Evolutionary conservation across 2,113 vertebrate genomes (phyloP).

Genomic region (Cheirogaleus medius): DNA sequence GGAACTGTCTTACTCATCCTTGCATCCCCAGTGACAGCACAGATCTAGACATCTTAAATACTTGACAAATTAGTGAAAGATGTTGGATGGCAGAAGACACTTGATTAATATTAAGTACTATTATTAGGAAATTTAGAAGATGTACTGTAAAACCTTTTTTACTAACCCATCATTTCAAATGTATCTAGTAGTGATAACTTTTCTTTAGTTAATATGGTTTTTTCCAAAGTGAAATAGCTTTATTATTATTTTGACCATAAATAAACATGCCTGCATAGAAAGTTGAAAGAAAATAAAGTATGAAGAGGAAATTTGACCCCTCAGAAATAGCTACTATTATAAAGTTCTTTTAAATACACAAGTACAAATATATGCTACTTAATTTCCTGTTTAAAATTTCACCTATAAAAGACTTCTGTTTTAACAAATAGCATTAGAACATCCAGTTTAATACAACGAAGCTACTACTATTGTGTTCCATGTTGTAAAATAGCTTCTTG

Average conservation of each 20-base stretch:
- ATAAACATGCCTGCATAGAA: not conserved
- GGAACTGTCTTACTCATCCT: not conserved
- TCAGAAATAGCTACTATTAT: conserved; percentile 27
- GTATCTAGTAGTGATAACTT: not conserved
- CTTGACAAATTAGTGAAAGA: not conserved
- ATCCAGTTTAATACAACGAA: conserved; percentile 23
- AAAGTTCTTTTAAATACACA: conserved; percentile 36
- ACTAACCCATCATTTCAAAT: not conserved
- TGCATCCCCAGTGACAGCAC: not conserved
- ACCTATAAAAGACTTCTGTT: not conserved
- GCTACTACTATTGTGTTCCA: conserved; percentile 16
- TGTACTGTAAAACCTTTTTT: not conserved
- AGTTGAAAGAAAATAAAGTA: not conserved
- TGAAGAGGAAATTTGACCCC: not conserved
- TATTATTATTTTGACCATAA: not conserved
- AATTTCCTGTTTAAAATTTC: conserved; percentile 38
- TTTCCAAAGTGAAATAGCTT: not conserved
- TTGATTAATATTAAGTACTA: not conserved
- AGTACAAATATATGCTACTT: not conserved
- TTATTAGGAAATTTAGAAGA: conserved; percentile 25
- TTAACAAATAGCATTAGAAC: conserved; percentile 3
- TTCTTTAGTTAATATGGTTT: not conserved
- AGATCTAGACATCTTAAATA: not conserved
- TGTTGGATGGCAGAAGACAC: not conserved
- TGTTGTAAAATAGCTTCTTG: not conserved